Evolutionary conservation across 2,797 vertebrate genomes (phyloP).

Genomic region (Argentina silus): DNA sequence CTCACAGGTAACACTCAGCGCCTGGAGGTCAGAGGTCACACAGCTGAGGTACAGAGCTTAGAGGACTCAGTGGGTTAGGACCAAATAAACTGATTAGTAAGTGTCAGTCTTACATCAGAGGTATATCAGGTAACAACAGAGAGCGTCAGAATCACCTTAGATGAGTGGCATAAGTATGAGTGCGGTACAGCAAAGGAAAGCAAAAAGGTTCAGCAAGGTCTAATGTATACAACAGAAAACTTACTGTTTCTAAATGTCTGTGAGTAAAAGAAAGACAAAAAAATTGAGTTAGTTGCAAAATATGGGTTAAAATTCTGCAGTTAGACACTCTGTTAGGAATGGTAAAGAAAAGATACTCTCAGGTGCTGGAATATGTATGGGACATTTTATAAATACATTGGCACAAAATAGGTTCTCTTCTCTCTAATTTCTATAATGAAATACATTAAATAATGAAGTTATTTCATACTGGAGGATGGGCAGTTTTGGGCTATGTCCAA

Average conservation of each 20-base stretch:
- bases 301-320: slow-evolving; percentile 32
- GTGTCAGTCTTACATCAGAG: slow-evolving; percentile 17
- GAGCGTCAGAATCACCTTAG: slow-evolving; percentile 16
- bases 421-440: too few relatives aligned
- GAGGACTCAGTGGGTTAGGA: slow-evolving; percentile 12
- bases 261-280: slow-evolving; percentile 50
- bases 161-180: slow-evolving; percentile 31
- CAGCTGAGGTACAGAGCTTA: slow-evolving; percentile 33
- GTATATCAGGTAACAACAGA: neutral
- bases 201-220: slow-evolving; percentile 22
- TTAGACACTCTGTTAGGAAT: neutral
- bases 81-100: slow-evolving; percentile 32
- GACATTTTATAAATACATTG: neutral
- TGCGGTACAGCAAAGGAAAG: slow-evolving; percentile 3
- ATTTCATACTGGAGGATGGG: neutral
- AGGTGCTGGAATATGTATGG: neutral
- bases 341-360: neutral
- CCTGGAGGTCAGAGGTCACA: slow-evolving; percentile 47
- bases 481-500: neutral
- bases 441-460: too few relatives aligned
- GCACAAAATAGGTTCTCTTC: neutral
- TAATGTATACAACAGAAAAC: slow-evolving; percentile 44
- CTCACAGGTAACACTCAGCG: slow-evolving; percentile 47
- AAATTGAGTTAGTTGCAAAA: slow-evolving; percentile 58
- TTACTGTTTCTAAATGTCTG: slow-evolving; percentile 73